phyloP scores from a whole-genome alignment of 92 coral and sea anemone species.

The Phenganax stokvisi region DNA sequence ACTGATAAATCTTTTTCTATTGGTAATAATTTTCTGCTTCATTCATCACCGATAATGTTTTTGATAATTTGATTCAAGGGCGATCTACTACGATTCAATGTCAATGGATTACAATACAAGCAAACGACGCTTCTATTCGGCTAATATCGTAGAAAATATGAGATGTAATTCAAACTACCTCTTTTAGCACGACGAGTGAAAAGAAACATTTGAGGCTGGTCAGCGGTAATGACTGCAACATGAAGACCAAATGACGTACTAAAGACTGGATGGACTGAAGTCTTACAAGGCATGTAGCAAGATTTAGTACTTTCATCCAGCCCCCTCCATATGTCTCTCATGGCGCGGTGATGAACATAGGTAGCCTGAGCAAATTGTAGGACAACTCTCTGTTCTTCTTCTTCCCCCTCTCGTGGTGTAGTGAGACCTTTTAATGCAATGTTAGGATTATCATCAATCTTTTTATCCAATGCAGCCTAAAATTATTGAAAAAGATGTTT shows the following conservation, averaged over 20 bases:
- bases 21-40: too few relatives aligned
- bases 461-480: constrained; percentile 78
- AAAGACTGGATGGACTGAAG: constrained; percentile 74
- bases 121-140: background rate
- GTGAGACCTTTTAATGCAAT: constrained; percentile 81
- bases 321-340: constrained; percentile 80
- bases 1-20: too few relatives aligned
- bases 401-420: constrained; percentile 94
- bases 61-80: too few relatives aligned
- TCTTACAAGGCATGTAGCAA: constrained; percentile 75
- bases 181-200: constrained; percentile 83
- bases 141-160: background rate
- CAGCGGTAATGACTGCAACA: constrained; percentile 97
- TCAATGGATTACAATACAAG: too few relatives aligned
- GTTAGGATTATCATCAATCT: constrained; percentile 79
- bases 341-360: constrained; percentile 93
- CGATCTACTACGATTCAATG: too few relatives aligned
- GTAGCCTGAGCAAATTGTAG: constrained; percentile 76
- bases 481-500: too few relatives aligned
- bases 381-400: constrained; percentile 83
- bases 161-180: constrained; percentile 47
- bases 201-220: constrained; percentile 75
- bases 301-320: constrained; percentile 60
- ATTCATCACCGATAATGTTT: too few relatives aligned
- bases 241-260: constrained; percentile 99